Base-by-base conservation (phyloP, 2,797 vertebrate genomes). In the Phrynocephalus guinanensis region DNA sequence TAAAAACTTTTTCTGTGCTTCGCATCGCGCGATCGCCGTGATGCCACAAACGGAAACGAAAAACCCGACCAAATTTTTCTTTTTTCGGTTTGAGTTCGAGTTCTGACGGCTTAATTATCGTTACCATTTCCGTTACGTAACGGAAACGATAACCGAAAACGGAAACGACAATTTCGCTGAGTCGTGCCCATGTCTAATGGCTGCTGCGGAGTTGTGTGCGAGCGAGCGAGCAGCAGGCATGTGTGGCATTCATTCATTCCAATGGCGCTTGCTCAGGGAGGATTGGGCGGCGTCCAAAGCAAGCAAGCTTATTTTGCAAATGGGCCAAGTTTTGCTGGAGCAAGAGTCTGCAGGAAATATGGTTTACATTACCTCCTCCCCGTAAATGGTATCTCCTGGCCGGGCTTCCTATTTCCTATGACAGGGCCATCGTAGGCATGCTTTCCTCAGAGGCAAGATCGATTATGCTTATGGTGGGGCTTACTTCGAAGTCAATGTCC, bases 231-330 rank as follows among this genome's bases (percentile, higher is more conserved):
- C 50, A 83, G 50, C 50, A 79, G 77, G 24, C 56, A 60, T 30
- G 22, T 73, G 50, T 50, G 56, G 38, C 60, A 68, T 73, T 60
- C 70, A 83, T 83, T 33, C 30, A 22, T 83, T 73, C 70, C 72
- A 22, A 38, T 81, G 79, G 79, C 56, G 70, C n/a, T 33, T 38
- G 70, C 38, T 60, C 52, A 56, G 82, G 38, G 50, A 83, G 50
- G 73, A 33, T 33, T 83, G 82, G 82, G 52, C 9, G 16, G 10
- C 52, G 6, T 83, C 82, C 82, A 83, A 83, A 83, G 50, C 20
- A 73, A 83, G 70, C 70, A 83, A 83, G 50, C 26, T 68, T 70
- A 79, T 71, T 44, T 71, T 86, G 77, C 13, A n/a, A 11, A 66
- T 28, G 48, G 44, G 50, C 60, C 44, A 68, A 48, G 9, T 30